Percentiles rank a stretch among this genome's conserved stretches.
Conservation (phyloP, 2,113 vertebrate species). For the Ellobius talpinus region DNA sequence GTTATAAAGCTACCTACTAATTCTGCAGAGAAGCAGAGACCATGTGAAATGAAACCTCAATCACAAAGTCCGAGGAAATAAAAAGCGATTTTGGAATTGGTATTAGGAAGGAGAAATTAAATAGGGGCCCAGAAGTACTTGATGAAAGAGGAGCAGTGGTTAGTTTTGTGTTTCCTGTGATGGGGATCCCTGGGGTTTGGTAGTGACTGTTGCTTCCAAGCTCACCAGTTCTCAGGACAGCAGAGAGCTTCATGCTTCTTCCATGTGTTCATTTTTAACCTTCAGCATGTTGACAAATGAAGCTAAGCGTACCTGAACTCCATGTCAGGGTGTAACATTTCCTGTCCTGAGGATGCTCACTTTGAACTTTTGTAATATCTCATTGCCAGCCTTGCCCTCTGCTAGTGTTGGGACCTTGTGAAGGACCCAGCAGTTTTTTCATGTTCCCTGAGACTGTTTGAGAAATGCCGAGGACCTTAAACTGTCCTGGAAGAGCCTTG, state of each 20-base stretch:
- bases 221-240: neutral
- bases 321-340: neutral
- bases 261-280: neutral
- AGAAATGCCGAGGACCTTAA: neutral
- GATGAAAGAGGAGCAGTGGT: neutral
- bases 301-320: neutral
- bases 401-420: neutral
- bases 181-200: neutral
- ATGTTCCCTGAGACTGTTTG: neutral
- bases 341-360: neutral
- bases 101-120: constrained; percentile 16
- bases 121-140: neutral
- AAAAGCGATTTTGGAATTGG: constrained; percentile 27
- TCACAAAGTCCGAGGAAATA: constrained; percentile 24
- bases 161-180: fast-evolving
- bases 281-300: neutral
- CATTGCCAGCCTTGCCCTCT: neutral
- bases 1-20: neutral
- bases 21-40: neutral
- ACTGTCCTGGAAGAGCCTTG: neutral
- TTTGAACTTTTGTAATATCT: no score
- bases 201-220: fast-evolving
- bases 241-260: neutral
- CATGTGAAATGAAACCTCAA: neutral
- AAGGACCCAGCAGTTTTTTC: neutral